Base-by-base conservation (phyloP, 64 coral and sea anemone species). In the Platygyra sinensis region DNA sequence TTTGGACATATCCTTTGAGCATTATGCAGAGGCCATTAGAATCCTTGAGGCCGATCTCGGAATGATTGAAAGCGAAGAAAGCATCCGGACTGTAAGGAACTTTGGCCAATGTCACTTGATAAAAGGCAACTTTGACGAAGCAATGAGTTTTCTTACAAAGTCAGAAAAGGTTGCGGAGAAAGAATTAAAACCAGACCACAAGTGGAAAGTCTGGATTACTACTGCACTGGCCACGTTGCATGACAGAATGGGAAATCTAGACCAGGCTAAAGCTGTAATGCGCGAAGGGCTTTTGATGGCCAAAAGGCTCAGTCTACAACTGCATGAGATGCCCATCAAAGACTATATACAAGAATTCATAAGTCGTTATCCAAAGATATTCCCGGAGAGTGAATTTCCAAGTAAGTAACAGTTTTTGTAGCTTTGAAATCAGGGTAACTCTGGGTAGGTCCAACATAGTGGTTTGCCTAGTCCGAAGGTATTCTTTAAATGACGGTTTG, bases 31-130 rank as follows among this genome's bases (percentile, higher is more conserved):
- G 9, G 77, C 88, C 6, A 22, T 81, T 27, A 30, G 72, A 54
- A 80, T 90, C 77, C 19, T 90, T 28, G 27, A 69, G 9, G 14
- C n/a, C n/a, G n/a, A 73, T 2, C 25, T 90, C 8, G 79, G 79
- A 31, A 57, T 46, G 30, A 42, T 67, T 2, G 46, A 36, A 36
- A 36, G 33, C 33, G 81, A 79, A 18, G 76, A 80, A 33, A 80
- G 19, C 25, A 90, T 90, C 7, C 24, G 73, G 39, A 78, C 62
- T 4, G 5, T 90, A 19, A 81, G 72, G 38, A 36, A 36, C 33
- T 36, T 36, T 36, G 77, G 77, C 65, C 13, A 17, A 13, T 89
- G 87, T 63, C 49, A 79, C 22, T 69, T 17, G 19, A 46, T 19
- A 0, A 67, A 52, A 50, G 29, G 30, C 20, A 78, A 52, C 25